phyloP scores from a whole-genome alignment of 1,140 invertebrate species.

The Rhynchophorus ferrugineus region DNA sequence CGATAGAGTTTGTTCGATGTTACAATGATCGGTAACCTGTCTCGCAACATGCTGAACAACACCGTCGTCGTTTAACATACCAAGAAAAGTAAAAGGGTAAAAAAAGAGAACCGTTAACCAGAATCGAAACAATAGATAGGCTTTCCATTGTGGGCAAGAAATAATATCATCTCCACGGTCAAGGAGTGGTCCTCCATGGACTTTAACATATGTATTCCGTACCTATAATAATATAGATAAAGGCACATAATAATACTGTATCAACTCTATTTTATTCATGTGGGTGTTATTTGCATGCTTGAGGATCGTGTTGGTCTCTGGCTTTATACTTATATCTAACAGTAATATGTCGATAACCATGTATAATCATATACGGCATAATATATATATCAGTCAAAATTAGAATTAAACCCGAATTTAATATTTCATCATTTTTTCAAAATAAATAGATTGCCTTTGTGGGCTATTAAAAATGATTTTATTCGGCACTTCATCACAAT shows the following conservation, averaged over 20 bases:
- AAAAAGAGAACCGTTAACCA: neutral
- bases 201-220: constrained; percentile 20
- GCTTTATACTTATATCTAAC: neutral
- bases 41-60: neutral
- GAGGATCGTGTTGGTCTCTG: neutral
- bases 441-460: too few species aligned
- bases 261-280: constrained; percentile 15
- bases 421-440: too few species aligned
- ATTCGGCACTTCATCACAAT: too few species aligned
- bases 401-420: too few species aligned
- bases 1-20: too few species aligned
- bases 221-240: constrained; percentile 23
- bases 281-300: constrained; percentile 22
- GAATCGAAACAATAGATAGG: constrained; percentile 12
- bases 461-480: too few species aligned
- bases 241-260: constrained; percentile 24
- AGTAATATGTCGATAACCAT: too few species aligned
- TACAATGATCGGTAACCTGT: neutral
- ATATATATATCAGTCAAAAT: too few species aligned
- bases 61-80: neutral
- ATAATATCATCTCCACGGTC: constrained; percentile 22
- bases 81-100: neutral
- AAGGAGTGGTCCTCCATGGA: constrained; percentile 13
- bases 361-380: too few species aligned
- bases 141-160: constrained; percentile 14